Base-by-base conservation (phyloP, 2,888 invertebrate genomes). In the Parnassius smintheus region DNA sequence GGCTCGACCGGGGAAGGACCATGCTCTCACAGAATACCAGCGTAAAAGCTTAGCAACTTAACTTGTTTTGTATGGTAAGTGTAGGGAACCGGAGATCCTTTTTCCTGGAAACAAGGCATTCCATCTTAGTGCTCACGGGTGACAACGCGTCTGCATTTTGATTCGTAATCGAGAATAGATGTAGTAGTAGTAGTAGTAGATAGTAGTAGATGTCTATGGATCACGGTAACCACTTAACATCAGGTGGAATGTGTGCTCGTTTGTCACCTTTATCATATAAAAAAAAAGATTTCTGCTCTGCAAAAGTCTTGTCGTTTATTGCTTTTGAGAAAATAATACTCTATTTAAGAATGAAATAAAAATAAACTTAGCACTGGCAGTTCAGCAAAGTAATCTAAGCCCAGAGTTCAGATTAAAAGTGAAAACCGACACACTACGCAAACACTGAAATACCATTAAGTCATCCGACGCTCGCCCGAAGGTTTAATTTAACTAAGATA, bases 371-470 rank as follows among this genome's bases (percentile, higher is more conserved):
- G 18, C 48, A n/a, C 41, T 44, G 42, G 42, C 56, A 22, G 35
- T 48, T 42, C 52, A 42, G 59, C 22, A 56, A 46, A 42, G 53
- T 50, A 53, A 59, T 59, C 46, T 46, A 65, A 66, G 73, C 76
- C 73, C 74, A 72, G 70, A 68, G 70, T 76, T 70, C 67, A 76
- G 78, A 81, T 83, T 81, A 81, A 85, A 81, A 82, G 80, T 79
- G 78, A 82, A 81, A 85, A 75, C 73, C 77, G 78, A 83, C 85
- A 80, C 80, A 78, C 75, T 80, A 77, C 74, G 82, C 81, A 84
- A 87, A 88, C 88, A 88, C 77, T 81, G 84, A 82, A 88, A 88
- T 78, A 83, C 84, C 85, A 88, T 88, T 87, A 86, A 83, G 83
- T 82, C 82, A 83, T 81, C 81, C 76, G 77, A 77, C 75, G 73